Base-by-base conservation (phyloP, 1,140 invertebrate genomes). In the Drosophila ficusphila region DNA sequence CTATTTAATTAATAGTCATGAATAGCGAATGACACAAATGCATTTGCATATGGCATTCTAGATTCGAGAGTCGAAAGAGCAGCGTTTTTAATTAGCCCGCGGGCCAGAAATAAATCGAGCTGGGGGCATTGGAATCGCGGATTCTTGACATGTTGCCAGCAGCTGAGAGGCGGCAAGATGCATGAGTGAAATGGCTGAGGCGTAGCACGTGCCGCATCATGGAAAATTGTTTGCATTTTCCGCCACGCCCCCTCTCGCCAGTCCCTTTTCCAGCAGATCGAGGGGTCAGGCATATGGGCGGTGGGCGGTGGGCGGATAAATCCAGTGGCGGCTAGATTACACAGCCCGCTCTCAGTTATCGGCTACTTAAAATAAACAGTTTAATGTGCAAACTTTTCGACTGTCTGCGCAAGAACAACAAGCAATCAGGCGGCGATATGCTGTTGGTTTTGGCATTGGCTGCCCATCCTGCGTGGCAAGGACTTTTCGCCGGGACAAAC, bases 91-190 rank as follows among this genome's bases (percentile, higher is more conserved):
- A 85, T 85, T 85, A 85, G 74, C 64, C 33, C 33, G 42, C 25
- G 19, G 27, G 51, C 69, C 68, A 77, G 69, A 86, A 86, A 86
- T 81, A 88, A 64, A 65, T 57, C 49, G 54, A 48, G 61, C 47
- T 33, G 39, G 71, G 52, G 54, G 56, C 46, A 51, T 18, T 51
- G 31, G 16, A 29, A 65, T 39, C 29, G 61, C 68, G 31, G 73
- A 88, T 88, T 88, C 82, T 88, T 88, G 82, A 88, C 83, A 88
- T 71, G 82, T 88, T 88, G 82, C 82, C 82, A 88, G 79, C 82
- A 88, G 82, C 82, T 88, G 82, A 58, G 44, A n/a, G 38, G 41
- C 38, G 38, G 46, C 38, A 60, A 73, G 47, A 36, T 49, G 68
- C 47, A 62, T 48, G 23, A 58, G 46, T 27, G 29, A 53, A 76